Evolutionary conservation across 2,797 vertebrate species (phyloP).

Genomic region (Morelia viridis): DNA sequence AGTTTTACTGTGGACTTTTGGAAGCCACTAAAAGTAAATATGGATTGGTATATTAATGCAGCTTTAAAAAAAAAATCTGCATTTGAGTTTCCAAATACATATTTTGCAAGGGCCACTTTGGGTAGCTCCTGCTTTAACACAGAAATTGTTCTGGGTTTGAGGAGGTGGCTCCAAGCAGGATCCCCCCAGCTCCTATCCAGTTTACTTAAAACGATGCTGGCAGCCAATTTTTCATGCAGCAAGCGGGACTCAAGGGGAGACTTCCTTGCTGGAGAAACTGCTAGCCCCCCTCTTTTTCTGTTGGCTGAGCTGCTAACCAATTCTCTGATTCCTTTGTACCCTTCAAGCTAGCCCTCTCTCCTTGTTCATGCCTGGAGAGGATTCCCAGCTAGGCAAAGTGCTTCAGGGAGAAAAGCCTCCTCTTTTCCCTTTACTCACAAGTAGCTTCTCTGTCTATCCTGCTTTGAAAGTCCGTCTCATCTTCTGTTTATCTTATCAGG

Average conservation of each 20-base stretch:
- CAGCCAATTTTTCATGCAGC: background rate
- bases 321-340: background rate
- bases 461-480: background rate
- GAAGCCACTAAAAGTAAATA: background rate
- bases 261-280: background rate
- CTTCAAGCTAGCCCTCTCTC: background rate
- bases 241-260: background rate
- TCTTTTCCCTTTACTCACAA: background rate
- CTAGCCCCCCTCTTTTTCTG: background rate
- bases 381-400: background rate
- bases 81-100: background rate
- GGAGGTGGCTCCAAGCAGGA: background rate
- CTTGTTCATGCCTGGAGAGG: background rate
- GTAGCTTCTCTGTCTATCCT: background rate
- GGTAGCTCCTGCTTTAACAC: background rate
- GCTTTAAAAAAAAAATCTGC: background rate
- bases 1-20: background rate
- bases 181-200: background rate
- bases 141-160: background rate
- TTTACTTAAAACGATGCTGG: background rate
- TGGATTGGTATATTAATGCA: background rate
- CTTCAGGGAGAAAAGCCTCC: no score
- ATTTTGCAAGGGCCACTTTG: background rate
- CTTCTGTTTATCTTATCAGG: background rate
- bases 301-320: background rate